phyloP scores from a whole-genome alignment of 1,140 invertebrate species.

The Druon quercuslanigerum region DNA sequence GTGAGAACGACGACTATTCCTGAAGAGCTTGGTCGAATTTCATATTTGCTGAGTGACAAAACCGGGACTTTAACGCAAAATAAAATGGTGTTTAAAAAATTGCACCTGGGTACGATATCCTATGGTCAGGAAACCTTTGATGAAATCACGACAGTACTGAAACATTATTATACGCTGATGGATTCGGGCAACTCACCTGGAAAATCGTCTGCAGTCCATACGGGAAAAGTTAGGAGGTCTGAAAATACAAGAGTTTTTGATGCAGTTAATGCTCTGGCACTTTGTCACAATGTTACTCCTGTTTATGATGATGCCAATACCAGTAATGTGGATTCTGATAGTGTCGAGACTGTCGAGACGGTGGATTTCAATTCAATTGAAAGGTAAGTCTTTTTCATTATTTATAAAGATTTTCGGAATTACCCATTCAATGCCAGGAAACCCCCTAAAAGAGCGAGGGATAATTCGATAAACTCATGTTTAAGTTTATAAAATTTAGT shows the following conservation, averaged over 20 bases:
- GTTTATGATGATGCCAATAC: constrained; percentile 84
- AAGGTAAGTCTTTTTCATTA: constrained; percentile 55
- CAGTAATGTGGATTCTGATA: constrained; percentile 64
- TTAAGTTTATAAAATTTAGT: no score
- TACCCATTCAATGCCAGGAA: no score
- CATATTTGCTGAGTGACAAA: constrained; percentile 97
- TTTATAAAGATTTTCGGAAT: not conserved
- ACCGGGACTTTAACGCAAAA: constrained; percentile 99
- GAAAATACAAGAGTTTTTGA: constrained; percentile 90
- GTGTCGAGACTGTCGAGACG: constrained; percentile 69
- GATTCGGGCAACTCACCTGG: constrained; percentile 63
- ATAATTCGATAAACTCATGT: no score
- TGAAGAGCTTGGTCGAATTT: constrained; percentile 97
- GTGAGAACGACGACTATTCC: constrained; percentile 99
- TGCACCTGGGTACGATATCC: constrained; percentile 93
- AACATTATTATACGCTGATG: constrained; percentile 67
- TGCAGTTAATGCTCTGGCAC: constrained; percentile 93
- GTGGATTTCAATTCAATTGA: constrained; percentile 70
- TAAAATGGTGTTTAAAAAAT: constrained; percentile 98
- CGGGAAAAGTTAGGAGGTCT: constrained; percentile 78
- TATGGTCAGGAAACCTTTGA: constrained; percentile 93
- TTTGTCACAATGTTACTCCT: constrained; percentile 99
- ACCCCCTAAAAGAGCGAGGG: no score
- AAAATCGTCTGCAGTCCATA: constrained; percentile 56
- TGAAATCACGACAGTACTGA: constrained; percentile 78